A percentile compares a stretch with the other conserved stretches of the same genome.
phyloP scores from a whole-genome alignment of 2,888 invertebrate genomes.

The Coleophora deauratella region DNA sequence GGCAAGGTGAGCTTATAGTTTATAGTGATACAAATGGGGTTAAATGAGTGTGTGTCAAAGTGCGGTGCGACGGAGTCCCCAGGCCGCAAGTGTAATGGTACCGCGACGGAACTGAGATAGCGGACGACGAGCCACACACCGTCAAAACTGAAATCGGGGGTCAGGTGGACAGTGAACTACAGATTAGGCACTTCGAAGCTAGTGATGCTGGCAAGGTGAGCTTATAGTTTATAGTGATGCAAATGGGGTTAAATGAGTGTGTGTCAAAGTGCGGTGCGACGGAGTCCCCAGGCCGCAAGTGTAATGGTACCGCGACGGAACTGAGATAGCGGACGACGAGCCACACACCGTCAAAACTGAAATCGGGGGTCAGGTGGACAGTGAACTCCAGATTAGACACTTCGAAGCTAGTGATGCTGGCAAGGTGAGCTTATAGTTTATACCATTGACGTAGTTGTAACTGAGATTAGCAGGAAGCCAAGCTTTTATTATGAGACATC shows the following conservation, averaged over 20 bases:
- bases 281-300: constrained; percentile 88
- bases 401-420: constrained; percentile 80
- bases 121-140: constrained; percentile 72
- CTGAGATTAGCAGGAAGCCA: no score
- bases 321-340: constrained; percentile 75
- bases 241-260: no score
- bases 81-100: constrained; percentile 88
- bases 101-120: constrained; percentile 77
- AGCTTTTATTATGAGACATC: no score
- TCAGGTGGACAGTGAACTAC: constrained; percentile 81
- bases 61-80: constrained; percentile 87
- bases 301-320: constrained; percentile 83
- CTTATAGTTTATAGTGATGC: constrained; percentile 6
- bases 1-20: constrained; percentile 73
- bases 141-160: constrained; percentile 76
- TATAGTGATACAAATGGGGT: no score
- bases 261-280: constrained; percentile 84
- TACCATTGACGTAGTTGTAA: no score
- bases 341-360: constrained; percentile 72
- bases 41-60: no score
- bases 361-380: constrained; percentile 81
- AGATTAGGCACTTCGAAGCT: constrained; percentile 79
- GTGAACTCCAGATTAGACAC: constrained; percentile 79
- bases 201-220: constrained; percentile 80
- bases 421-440: constrained; percentile 60